Base-by-base conservation (phyloP, 2,888 invertebrate genomes). In the Temnothorax rugatulus region DNA sequence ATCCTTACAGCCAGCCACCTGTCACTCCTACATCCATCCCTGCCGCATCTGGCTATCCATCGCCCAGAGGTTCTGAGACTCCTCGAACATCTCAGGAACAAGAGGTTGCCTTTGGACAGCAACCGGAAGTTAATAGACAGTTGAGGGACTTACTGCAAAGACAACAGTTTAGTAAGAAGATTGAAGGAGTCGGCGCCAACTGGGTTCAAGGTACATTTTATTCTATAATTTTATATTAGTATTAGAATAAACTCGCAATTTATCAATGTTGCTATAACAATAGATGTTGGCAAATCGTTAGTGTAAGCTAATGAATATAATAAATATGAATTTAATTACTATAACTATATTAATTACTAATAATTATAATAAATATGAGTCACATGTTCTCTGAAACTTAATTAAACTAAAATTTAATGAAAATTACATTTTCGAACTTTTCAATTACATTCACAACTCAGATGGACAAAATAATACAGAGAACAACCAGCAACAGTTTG, bases 91-190 rank as follows among this genome's bases (percentile, higher is more conserved):
- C 94, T 63, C 93, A 92, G 29, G 84, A 84, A 47, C 82, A 91
- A 73, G 92, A 91, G 47, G 93, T 94, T 3, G n/a, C 69, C 7
- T 95, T 94, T 64, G 94, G 91, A 87, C 95, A 95, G 73, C 95
- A 95, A 81, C 96, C 95, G 63, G 96, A 96, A 91, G 95, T 97
- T 92, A 97, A 97, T 92, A 96, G 97, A 5, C 98, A 98, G 92
- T 95, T 98, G 64, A 95, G 98, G 44, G 98, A 98, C 93, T 95
- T 98, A 87, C 95, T 98, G 81, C 98, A 98, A 93, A 95, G 97
- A 73, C 97, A 97, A 91, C 97, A 97, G 85, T 96, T 95, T 75
- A 96, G 95, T 85, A 96, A 96, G 90, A 96, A 96, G 90, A 94
- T 96, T 88, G 96, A 96, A 79, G 94, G 95, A 4, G 89, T 93